Conservation (phyloP, 2,797 vertebrate genomes). For the Knipowitschia caucasica region DNA sequence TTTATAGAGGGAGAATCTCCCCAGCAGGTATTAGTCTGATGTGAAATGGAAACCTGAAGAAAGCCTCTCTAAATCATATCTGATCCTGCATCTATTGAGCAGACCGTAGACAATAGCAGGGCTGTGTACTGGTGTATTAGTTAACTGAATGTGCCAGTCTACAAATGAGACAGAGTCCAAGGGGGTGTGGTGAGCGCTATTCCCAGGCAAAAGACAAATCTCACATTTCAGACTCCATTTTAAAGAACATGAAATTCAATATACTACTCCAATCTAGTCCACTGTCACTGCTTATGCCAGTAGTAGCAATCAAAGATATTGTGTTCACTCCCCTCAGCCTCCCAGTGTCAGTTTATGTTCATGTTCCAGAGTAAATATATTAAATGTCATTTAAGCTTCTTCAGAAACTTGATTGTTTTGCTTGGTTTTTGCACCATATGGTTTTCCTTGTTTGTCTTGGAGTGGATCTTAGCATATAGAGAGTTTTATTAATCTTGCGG, state of each 20-base stretch:
- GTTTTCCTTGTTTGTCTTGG: slow-evolving; percentile 61
- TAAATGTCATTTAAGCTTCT: slow-evolving; percentile 75
- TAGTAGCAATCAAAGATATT: slow-evolving; percentile 75
- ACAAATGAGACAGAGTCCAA: slow-evolving; percentile 56
- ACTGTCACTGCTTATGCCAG: slow-evolving; percentile 71
- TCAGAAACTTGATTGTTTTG: slow-evolving; percentile 70
- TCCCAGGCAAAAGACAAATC: slow-evolving; percentile 69
- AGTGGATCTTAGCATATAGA: slow-evolving; percentile 43
- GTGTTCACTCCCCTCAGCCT: slow-evolving; percentile 65
- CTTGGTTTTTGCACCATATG: slow-evolving; percentile 53
- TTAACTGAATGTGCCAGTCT: slow-evolving; percentile 68
- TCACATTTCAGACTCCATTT: slow-evolving; percentile 78
- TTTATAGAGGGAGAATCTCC: slow-evolving; percentile 53
- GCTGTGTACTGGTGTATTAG: slow-evolving; percentile 56
- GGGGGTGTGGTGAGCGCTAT: slow-evolving; percentile 33
- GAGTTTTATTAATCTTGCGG: slow-evolving; percentile 64
- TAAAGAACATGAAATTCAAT: slow-evolving; percentile 80
- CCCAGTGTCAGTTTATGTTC: slow-evolving; percentile 75
- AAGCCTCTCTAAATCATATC: slow-evolving; percentile 61
- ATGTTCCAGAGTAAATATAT: slow-evolving; percentile 76
- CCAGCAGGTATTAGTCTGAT: slow-evolving; percentile 64
- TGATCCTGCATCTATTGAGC: slow-evolving; percentile 53
- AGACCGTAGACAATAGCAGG: slow-evolving; percentile 53
- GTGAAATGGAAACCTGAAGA: slow-evolving; percentile 56
- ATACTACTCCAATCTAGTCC: slow-evolving; percentile 67